Base-by-base conservation (phyloP, 2,797 vertebrate genomes). In the Schizopygopsis malacanthus region DNA sequence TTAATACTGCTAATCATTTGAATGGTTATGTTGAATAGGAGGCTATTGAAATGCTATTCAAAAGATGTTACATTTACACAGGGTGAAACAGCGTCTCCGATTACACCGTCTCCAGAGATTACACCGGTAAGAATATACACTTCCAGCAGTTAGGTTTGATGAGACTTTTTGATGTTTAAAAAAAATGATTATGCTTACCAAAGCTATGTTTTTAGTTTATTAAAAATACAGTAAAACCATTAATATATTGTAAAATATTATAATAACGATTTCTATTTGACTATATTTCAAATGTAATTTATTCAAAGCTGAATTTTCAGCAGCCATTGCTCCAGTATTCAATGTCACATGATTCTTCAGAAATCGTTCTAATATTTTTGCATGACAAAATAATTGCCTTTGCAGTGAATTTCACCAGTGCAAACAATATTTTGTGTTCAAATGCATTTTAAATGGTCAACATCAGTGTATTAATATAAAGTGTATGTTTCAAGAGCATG, bases 391-490 rank as follows among this genome's bases (percentile, higher is more conserved):
- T 25, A 61, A 25, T 61, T n/a, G n/a, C n/a, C n/a, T n/a, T n/a
- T n/a, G n/a, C 61, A 76, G 2, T 88, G 76, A 92, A 88, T 93
- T 93, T 96, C 95, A 95, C 94, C 95, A 95, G 94, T 95, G 92
- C 83, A 91, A 94, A 94, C 84, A 85, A 39, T 67, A 65, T 65
- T 65, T 65, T 65, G 2, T n/a, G 20, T 22, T n/a, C n/a, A n/a
- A n/a, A n/a, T n/a, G n/a, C n/a, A 67, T 50, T 75, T 65, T 77
- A 72, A 75, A 47, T n/a, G 20, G 18, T 6, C 39, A n/a, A 63
- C 18, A 12, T 63, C 7, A 16, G 28, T 52, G 61, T 56, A 33
- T 54, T 43, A 33, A 20, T 45, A 33, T 22, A 67, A 45, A 76
- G 12, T 41, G 72, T 41, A n/a, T 50, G 50, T 33, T 71, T 73